Evolutionary conservation across 1,140 invertebrate genomes (phyloP).

Genomic region (Diuraphis noxia): DNA sequence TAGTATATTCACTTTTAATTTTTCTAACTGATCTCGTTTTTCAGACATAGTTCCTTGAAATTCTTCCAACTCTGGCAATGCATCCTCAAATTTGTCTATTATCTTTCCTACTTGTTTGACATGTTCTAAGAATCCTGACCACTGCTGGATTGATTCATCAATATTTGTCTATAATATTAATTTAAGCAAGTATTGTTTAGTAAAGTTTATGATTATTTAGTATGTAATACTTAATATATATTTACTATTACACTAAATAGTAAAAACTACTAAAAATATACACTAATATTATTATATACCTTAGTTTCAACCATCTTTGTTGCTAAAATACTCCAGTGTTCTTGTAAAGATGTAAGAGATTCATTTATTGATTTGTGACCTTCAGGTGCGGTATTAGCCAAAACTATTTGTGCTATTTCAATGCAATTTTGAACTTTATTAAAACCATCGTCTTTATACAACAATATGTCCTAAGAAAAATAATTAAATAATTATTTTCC

Average conservation of each 20-base stretch:
- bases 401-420: slow-evolving; percentile 86
- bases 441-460: slow-evolving; percentile 90
- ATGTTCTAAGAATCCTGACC: slow-evolving; percentile 85
- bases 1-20: slow-evolving; percentile 68
- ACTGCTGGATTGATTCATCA: slow-evolving; percentile 88
- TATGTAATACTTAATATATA: no score
- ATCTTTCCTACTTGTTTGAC: slow-evolving; percentile 83
- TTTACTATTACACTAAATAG: no score
- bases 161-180: slow-evolving; percentile 65
- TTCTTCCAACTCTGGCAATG: slow-evolving; percentile 73
- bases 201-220: not conserved
- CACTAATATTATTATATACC: no score
- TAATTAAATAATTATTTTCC: slow-evolving; percentile 5
- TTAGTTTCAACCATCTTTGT: slow-evolving; percentile 89
- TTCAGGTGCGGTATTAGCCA: slow-evolving; percentile 86
- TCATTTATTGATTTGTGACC: slow-evolving; percentile 87
- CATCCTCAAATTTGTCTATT: slow-evolving; percentile 74
- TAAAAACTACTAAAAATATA: no score
- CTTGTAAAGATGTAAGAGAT: slow-evolving; percentile 79
- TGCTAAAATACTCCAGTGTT: slow-evolving; percentile 84
- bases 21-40: slow-evolving; percentile 81
- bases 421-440: slow-evolving; percentile 82
- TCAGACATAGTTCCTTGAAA: slow-evolving; percentile 81
- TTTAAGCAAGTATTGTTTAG: not conserved
- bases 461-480: slow-evolving; percentile 72